Base-by-base conservation (phyloP, 2,113 vertebrate species). In the Plotosus lineatus region DNA sequence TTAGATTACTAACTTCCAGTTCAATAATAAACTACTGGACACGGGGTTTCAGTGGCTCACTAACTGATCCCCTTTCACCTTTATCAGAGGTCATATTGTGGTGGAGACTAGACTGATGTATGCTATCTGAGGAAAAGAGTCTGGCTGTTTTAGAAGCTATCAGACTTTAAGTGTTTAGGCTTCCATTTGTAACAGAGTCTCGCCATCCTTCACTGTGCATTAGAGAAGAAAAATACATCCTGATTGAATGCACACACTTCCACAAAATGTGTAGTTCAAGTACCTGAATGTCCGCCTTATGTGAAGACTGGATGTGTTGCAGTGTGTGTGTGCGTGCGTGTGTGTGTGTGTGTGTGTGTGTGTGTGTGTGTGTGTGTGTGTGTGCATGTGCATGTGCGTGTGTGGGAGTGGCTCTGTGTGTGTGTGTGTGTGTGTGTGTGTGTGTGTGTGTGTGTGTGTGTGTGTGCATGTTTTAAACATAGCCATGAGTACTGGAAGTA, bases 201-300 rank as follows among this genome's bases (percentile, higher is more conserved):
- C 66, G 82, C 26, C 72, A 80, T 80, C 65, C 80, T 55, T 82
- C 53, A 77, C 56, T 66, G 44, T 31, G 15, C 10, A 15, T 23
- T 68, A 48, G 46, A n/a, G 15, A 55, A 51, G 21, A 44, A 61
- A 68, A 66, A 66, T 40, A 53, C 63, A 75, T 73, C 19, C 48
- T 79, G 63, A 79, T 44, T 21, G 10, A 9, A 58, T n/a, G n/a
- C 53, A 66, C 12, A 3, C 19, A 42, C 40, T 65, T 65, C n/a
- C 44, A 60, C 44, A 61, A 36, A n/a, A n/a, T n/a, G n/a, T n/a
- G n/a, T n/a, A n/a, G n/a, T n/a, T n/a, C n/a, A n/a, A n/a, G n/a
- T n/a, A n/a, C n/a, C n/a, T n/a, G n/a, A n/a, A n/a, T n/a, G n/a
- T n/a, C n/a, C n/a, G n/a, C n/a, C n/a, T n/a, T n/a, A n/a, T n/a